Evolutionary conservation across 2,888 invertebrate genomes (phyloP).

Genomic region (Theretra japonica): DNA sequence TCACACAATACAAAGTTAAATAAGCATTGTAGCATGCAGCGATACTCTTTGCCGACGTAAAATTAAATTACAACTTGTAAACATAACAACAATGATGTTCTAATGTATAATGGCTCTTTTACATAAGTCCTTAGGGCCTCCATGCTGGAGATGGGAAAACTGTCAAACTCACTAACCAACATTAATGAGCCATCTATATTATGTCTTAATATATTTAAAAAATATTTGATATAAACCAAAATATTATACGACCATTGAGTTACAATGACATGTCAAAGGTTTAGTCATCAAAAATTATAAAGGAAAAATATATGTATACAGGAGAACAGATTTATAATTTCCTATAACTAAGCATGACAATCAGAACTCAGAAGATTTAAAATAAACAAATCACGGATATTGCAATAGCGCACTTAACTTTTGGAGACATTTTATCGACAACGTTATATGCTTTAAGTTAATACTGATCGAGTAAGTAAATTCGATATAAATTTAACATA

Average conservation of each 20-base stretch:
- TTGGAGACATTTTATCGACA: background rate
- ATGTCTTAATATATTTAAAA: background rate
- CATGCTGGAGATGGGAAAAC: no score
- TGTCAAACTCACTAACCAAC: no score
- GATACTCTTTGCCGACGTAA: background rate
- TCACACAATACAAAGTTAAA: conserved; percentile 44
- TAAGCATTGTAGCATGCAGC: conserved; percentile 21
- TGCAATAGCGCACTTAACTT: background rate
- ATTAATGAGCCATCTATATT: no score
- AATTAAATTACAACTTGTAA: background rate
- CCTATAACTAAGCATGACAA: background rate
- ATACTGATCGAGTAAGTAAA: no score
- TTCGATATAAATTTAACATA: no score
- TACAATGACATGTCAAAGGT: no score
- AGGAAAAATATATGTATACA: no score
- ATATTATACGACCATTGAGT: no score
- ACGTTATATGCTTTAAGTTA: no score
- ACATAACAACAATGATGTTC: background rate
- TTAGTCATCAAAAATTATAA: no score
- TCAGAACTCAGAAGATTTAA: background rate
- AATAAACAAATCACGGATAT: background rate
- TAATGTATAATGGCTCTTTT: no score
- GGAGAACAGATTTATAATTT: background rate
- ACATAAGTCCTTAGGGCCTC: no score
- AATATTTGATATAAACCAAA: background rate